These are phyloP conservation scores for Polyergus mexicanus DNA, from an alignment of 1,140 invertebrate species.

Conservation along the genomic window DNA sequence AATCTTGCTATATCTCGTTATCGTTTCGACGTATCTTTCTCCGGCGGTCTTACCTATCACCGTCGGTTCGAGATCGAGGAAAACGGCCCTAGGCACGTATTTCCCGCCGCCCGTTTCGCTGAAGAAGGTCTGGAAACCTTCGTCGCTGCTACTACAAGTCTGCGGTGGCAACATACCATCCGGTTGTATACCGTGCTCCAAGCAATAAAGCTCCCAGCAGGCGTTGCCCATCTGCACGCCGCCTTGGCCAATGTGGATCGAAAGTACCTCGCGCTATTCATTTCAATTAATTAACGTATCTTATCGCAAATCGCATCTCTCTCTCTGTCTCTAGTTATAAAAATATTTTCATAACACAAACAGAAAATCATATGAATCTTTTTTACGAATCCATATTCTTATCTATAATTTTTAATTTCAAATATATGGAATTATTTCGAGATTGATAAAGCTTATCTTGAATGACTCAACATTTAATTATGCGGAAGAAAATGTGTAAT, in stretches of 20 bases:
- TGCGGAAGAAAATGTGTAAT: neutral
- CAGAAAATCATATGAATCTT: neutral
- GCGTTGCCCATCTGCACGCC: slow-evolving; percentile 92
- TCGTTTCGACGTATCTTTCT: neutral
- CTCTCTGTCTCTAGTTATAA: neutral
- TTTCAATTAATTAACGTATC: slow-evolving; percentile 33
- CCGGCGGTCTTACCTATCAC: slow-evolving; percentile 86
- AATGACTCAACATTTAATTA: neutral
- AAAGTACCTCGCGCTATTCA: slow-evolving; percentile 83
- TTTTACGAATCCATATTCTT: neutral
- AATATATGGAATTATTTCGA: neutral
- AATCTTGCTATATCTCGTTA: neutral
- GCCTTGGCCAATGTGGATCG: slow-evolving; percentile 91
- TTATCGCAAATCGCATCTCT: neutral
- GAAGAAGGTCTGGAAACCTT: slow-evolving; percentile 90
- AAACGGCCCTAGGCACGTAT: slow-evolving; percentile 92
- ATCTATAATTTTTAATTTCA: neutral
- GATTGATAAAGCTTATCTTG: neutral
- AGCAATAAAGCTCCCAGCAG: slow-evolving; percentile 90
- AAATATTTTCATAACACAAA: neutral
- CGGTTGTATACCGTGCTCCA: slow-evolving; percentile 91
- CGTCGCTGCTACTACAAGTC: slow-evolving; percentile 80
- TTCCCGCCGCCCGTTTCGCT: slow-evolving; percentile 90
- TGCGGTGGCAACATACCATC: slow-evolving; percentile 87
- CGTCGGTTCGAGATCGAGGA: slow-evolving; percentile 94